phyloP scores from a whole-genome alignment of 2,888 invertebrate species.

The Drepana falcataria region DNA sequence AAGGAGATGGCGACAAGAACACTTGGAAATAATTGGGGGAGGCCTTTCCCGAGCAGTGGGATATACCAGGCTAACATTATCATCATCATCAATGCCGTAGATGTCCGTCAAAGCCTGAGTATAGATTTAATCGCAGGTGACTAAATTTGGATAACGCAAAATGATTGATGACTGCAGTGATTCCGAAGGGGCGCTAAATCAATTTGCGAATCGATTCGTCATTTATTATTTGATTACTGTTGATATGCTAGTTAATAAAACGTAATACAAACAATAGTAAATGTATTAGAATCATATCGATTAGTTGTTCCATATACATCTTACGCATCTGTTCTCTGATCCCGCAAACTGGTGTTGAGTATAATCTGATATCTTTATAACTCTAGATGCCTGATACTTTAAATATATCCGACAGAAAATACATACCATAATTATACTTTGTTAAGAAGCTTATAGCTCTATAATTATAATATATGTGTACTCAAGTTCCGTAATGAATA shows the following conservation, averaged over 20 bases:
- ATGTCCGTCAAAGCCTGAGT: too few relatives aligned
- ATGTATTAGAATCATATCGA: too few relatives aligned
- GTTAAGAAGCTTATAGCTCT: conserved; percentile 38
- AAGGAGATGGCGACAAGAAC: too few relatives aligned
- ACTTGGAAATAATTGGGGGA: too few relatives aligned
- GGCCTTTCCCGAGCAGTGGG: too few relatives aligned
- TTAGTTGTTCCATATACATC: too few relatives aligned
- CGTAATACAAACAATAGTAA: too few relatives aligned
- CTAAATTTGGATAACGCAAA: conserved; percentile 21
- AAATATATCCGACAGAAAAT: conserved; percentile 11
- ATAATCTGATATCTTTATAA: conserved; percentile 20
- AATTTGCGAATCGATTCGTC: conserved; percentile 54
- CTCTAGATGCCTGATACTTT: conserved; percentile 8
- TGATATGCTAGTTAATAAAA: too few relatives aligned
- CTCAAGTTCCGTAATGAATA: conserved; percentile 46
- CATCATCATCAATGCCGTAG: too few relatives aligned
- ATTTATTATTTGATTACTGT: conserved; percentile 19
- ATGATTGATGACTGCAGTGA: conserved; percentile 48
- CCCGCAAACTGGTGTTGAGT: conserved; percentile 9
- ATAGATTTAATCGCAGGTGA: conserved; percentile 14
- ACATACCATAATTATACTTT: conserved; percentile 31
- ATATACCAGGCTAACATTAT: too few relatives aligned
- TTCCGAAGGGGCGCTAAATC: conserved; percentile 43
- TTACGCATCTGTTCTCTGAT: not conserved
- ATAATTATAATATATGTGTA: conserved; percentile 42